Percentiles rank a stretch among this genome's conserved stretches.
phyloP scores from a whole-genome alignment of 1,140 invertebrate species.

The Ostrea denselamellosa region DNA sequence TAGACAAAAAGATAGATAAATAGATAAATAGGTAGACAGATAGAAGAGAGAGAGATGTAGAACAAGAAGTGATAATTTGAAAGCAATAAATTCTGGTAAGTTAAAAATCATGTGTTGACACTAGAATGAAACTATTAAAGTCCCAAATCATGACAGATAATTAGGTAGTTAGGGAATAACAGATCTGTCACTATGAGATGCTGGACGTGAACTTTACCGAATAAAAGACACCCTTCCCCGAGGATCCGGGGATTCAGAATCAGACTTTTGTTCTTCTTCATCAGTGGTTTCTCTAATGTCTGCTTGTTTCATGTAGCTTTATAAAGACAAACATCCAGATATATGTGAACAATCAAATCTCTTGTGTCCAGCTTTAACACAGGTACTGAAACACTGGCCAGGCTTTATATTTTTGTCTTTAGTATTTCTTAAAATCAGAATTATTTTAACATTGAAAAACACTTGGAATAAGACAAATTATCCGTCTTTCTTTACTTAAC shows the following conservation, averaged over 20 bases:
- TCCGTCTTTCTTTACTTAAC: no score
- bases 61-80: no score
- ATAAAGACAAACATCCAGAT: constrained; percentile 6
- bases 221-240: background rate
- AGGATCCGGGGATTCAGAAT: constrained; percentile 21
- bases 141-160: background rate
- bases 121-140: no score
- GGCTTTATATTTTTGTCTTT: background rate
- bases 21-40: no score
- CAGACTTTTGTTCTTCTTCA: constrained; percentile 19
- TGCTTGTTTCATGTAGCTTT: constrained; percentile 29
- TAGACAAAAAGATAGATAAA: no score
- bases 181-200: background rate
- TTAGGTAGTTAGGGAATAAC: background rate
- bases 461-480: no score
- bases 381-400: background rate
- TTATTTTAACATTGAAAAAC: no score
- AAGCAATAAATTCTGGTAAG: no score
- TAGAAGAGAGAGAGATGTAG: no score
- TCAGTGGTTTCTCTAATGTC: background rate
- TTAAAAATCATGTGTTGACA: no score
- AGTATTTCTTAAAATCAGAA: no score
- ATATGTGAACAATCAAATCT: constrained; percentile 3
- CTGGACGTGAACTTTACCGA: background rate
- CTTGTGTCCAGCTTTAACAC: background rate